These are phyloP conservation scores for Andrena bucephala DNA, from an alignment of 2,888 invertebrate species.

Conservation along the genomic window DNA sequence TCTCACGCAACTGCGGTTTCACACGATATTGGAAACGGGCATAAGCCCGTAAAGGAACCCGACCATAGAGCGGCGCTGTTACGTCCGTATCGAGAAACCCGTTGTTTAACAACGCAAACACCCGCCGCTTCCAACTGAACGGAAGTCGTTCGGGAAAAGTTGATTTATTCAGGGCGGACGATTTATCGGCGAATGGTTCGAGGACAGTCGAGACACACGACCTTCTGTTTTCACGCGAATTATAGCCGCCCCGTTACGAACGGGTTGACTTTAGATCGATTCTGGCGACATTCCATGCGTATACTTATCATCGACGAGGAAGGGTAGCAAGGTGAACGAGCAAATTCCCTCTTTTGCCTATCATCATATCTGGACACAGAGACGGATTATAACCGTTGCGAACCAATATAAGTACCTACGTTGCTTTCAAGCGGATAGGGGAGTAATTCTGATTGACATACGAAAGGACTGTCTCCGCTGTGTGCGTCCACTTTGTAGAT, in stretches of 20 bases:
- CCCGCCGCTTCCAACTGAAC: conserved; percentile 43
- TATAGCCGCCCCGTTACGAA: neutral
- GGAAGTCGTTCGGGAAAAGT: conserved; percentile 48
- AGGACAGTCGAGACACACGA: conserved; percentile 15
- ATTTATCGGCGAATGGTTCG: conserved; percentile 29
- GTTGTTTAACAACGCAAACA: conserved; percentile 57
- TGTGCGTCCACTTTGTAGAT: no score
- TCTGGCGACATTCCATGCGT: neutral
- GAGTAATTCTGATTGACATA: no score
- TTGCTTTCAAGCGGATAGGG: no score
- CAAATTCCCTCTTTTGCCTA: neutral
- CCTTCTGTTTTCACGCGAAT: conserved; percentile 16
- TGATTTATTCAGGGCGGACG: conserved; percentile 54
- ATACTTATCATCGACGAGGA: neutral
- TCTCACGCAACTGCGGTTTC: conserved; percentile 66
- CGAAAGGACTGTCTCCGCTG: no score
- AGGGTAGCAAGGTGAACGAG: neutral
- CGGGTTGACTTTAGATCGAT: neutral
- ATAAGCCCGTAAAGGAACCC: conserved; percentile 49
- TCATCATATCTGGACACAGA: neutral
- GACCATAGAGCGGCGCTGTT: neutral
- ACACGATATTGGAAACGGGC: conserved; percentile 60
- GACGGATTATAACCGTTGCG: neutral
- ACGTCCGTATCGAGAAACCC: conserved; percentile 38
- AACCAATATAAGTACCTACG: no score